phyloP scores from a whole-genome alignment of 2,888 invertebrate genomes.

The Yponomeuta sedellus region DNA sequence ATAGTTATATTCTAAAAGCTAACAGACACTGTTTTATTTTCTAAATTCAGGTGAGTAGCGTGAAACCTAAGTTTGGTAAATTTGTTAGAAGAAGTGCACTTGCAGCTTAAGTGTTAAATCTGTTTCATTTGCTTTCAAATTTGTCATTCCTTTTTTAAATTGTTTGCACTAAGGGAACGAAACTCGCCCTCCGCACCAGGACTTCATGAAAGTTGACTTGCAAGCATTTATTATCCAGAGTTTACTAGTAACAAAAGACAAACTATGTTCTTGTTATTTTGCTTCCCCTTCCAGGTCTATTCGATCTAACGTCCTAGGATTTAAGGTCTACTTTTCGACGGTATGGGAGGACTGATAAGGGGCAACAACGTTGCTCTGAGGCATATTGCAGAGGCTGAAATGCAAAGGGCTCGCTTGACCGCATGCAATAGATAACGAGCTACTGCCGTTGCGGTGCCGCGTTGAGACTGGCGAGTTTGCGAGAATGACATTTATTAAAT shows the following conservation, averaged over 20 bases:
- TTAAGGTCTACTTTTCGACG: neutral
- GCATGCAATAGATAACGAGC: conserved; percentile 8
- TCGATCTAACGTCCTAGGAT: neutral
- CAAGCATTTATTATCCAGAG: neutral
- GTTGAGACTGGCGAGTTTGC: neutral
- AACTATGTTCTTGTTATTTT: neutral
- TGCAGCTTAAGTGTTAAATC: no score
- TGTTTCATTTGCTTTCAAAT: no score
- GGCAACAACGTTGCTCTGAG: neutral
- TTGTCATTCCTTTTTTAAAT: no score
- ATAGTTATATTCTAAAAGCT: no score
- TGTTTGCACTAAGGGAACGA: no score
- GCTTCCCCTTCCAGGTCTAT: neutral
- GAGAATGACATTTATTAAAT: neutral
- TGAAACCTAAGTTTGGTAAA: no score
- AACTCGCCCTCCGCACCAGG: no score
- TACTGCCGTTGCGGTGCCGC: neutral
- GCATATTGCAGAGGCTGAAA: neutral
- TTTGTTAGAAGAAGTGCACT: no score
- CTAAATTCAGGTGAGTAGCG: no score
- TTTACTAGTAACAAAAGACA: neutral
- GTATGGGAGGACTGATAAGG: neutral
- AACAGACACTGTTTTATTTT: no score
- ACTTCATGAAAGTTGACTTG: neutral
- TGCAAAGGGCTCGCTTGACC: conserved; percentile 1